These are phyloP conservation scores for Patella caerulea DNA, from an alignment of 2,888 invertebrate genomes.

Conservation along the genomic window DNA sequence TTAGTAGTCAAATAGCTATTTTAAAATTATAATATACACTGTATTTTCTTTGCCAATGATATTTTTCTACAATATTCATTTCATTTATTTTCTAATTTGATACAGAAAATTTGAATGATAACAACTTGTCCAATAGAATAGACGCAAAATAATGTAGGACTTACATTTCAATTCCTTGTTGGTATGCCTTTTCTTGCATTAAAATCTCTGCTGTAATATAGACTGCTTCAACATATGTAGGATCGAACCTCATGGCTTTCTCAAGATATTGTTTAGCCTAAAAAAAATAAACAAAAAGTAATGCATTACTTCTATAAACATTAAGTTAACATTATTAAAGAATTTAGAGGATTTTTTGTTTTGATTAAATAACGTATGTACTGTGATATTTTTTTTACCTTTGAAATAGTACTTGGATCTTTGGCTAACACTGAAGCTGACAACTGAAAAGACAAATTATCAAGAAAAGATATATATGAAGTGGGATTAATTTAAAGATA, in stretches of 20 bases:
- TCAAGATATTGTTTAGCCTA: conserved; percentile 81
- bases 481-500: too few species aligned
- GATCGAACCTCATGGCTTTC: conserved; percentile 82
- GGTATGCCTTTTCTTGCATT: conserved; percentile 75
- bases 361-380: not conserved
- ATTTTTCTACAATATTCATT: too few species aligned
- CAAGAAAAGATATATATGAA: too few species aligned
- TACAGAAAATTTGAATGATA: too few species aligned
- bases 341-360: not conserved
- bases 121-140: too few species aligned
- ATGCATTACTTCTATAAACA: not conserved
- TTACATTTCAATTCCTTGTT: conserved; percentile 79
- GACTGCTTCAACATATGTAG: conserved; percentile 81
- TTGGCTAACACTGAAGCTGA: conserved; percentile 83
- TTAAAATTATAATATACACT: too few species aligned
- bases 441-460: conserved; percentile 75
- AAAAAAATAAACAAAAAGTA: conserved; percentile 13
- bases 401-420: conserved; percentile 73
- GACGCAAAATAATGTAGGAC: conserved; percentile 23
- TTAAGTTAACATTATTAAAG: too few species aligned
- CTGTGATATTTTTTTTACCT: conserved; percentile 49
- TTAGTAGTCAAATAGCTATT: too few species aligned
- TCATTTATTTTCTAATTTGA: too few species aligned
- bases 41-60: too few species aligned
- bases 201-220: conserved; percentile 81